phyloP scores from a whole-genome alignment of 2,113 vertebrate species.

The Halcyon senegalensis region DNA sequence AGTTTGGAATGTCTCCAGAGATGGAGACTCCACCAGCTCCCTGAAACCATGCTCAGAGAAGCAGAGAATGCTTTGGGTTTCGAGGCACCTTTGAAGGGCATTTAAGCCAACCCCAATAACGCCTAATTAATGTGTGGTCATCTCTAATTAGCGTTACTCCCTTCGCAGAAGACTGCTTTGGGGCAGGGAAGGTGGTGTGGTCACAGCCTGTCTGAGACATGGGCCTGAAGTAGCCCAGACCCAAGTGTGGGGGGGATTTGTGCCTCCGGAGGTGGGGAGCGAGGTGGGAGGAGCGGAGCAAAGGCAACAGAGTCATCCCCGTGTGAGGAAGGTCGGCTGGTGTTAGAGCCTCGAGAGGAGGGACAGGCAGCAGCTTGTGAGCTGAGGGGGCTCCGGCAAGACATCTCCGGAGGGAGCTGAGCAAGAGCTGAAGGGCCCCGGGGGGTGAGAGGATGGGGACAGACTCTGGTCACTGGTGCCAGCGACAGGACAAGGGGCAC shows the following conservation, averaged over 20 bases:
- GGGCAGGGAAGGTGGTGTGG: not conserved
- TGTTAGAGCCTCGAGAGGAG: not conserved
- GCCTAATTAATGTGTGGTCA: accelerated
- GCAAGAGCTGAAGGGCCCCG: too few relatives aligned
- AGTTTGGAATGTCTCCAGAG: too few relatives aligned
- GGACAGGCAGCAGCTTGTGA: not conserved
- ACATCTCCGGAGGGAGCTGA: too few relatives aligned
- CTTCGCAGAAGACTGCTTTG: not conserved
- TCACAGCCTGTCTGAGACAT: not conserved
- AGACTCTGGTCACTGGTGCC: too few relatives aligned
- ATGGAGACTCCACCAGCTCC: too few relatives aligned
- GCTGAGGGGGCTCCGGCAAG: not conserved
- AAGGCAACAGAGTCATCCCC: not conserved
- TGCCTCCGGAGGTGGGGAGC: not conserved
- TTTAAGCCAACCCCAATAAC: accelerated
- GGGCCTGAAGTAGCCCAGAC: not conserved
- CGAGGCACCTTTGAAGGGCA: too few relatives aligned
- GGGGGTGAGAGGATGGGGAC: too few relatives aligned
- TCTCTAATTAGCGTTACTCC: accelerated
- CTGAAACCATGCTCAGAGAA: too few relatives aligned
- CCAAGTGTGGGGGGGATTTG: not conserved
- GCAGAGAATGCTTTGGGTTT: too few relatives aligned
- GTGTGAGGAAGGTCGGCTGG: accelerated
- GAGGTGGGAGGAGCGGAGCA: not conserved
- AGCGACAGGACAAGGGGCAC: too few relatives aligned